Evolutionary conservation across 2,888 invertebrate species (phyloP).

Genomic region (Polietes domitor): DNA sequence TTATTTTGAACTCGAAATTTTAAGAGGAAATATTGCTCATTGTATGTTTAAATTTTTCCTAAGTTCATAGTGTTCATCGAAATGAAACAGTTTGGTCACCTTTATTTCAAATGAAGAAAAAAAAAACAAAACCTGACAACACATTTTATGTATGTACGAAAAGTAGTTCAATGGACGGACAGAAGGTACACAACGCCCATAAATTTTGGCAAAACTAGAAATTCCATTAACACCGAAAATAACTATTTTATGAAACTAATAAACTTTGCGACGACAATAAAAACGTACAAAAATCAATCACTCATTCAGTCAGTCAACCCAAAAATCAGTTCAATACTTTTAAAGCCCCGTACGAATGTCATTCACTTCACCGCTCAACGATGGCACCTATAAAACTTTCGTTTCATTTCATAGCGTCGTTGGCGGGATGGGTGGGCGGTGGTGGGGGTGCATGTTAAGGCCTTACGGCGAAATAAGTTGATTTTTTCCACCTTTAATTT

Average conservation of each 20-base stretch:
- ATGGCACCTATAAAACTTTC: conserved; percentile 7
- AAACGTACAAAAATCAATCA: conserved; percentile 30
- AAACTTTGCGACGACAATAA: conserved; percentile 39
- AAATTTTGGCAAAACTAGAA: conserved; percentile 64
- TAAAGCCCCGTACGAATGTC: conserved; percentile 46
- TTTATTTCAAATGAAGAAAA: no score
- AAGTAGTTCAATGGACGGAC: conserved; percentile 44
- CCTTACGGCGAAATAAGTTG: conserved; percentile 67
- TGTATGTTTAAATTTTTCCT: no score
- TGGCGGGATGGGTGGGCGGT: neutral
- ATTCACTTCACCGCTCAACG: conserved; percentile 41
- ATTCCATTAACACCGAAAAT: conserved; percentile 42
- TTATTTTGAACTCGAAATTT: no score
- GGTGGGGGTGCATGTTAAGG: conserved; percentile 23
- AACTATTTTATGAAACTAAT: conserved; percentile 44
- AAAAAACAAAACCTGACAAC: conserved; percentile 32
- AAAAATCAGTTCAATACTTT: conserved; percentile 37
- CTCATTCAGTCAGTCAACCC: conserved; percentile 19
- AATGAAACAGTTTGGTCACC: conserved; percentile 33
- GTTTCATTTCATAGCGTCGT: neutral
- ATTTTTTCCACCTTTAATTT: conserved; percentile 72
- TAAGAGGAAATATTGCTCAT: no score
- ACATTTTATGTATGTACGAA: neutral
- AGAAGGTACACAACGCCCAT: conserved; percentile 71
- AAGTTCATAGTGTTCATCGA: no score